A percentile compares a stretch with the other conserved stretches of the same genome.
phyloP scores from a whole-genome alignment of 2,113 vertebrate genomes.

The Corythoichthys haematopterus region DNA sequence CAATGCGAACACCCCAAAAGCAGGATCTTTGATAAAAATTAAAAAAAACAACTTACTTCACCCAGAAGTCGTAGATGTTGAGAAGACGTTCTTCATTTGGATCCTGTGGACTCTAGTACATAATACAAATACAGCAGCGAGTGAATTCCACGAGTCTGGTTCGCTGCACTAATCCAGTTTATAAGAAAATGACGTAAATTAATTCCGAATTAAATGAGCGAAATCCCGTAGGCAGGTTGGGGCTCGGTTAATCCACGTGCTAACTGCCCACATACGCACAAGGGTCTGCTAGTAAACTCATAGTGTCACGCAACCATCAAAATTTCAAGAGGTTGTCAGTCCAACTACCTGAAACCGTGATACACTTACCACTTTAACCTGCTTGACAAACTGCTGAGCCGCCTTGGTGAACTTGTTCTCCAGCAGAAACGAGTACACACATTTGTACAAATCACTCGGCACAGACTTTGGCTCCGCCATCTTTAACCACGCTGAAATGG shows the following conservation, averaged over 20 bases:
- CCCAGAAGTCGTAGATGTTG: constrained; percentile 73
- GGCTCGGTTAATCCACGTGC: constrained; percentile 36
- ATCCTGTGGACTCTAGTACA: constrained; percentile 66
- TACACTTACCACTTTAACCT: constrained; percentile 73
- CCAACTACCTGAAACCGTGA: not conserved
- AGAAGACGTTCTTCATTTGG: constrained; percentile 67
- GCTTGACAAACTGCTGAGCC: constrained; percentile 68
- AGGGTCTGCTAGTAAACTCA: not conserved
- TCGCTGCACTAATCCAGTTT: not conserved
- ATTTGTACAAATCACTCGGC: constrained; percentile 75
- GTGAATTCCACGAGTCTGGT: no score
- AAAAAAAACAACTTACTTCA: constrained; percentile 63
- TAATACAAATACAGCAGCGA: not conserved
- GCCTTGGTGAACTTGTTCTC: constrained; percentile 77
- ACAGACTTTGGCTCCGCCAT: constrained; percentile 69
- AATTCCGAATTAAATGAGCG: not conserved
- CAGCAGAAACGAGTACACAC: constrained; percentile 72
- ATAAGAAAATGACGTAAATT: accelerated
- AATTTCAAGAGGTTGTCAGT: not conserved
- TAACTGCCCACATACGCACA: not conserved
- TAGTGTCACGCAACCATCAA: not conserved
- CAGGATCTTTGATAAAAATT: not conserved
- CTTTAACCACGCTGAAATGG: constrained; percentile 55
- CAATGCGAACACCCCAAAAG: not conserved
- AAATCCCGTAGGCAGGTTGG: not conserved